Evolutionary conservation across 2,113 vertebrate species (phyloP), one percentile per base, ranked within the genome.

Genomic region (Lipophrys pholis): DNA sequence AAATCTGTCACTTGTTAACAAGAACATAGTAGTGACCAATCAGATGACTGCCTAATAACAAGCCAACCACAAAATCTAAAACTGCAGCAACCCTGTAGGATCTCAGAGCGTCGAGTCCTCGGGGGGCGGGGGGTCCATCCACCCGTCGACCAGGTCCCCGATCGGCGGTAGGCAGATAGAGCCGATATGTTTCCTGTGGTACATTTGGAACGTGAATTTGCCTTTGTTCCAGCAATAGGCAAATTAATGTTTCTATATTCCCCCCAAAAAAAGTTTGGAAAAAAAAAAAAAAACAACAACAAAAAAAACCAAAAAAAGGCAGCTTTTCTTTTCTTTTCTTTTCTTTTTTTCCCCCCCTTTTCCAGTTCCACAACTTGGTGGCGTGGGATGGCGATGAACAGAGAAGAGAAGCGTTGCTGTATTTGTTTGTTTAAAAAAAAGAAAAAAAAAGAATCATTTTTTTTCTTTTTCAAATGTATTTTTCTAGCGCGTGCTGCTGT

Each of bases 141-240:
- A 36, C 54, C 53, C 61, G 38, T 64, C 53, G 45, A 80, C 84
- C 87, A 82, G 75, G 56, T 81, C 70, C 43, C 86, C 69, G 73
- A 88, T 63, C 65, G 73, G 48, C 11, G 54, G 68, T 52, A 56
- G 80, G 85, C 75, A 72, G 73, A 73, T n/a, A 58, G 81, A 82
- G 81, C 79, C 85, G 87, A 95, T 95, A 96, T 95, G 94, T 90
- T 86, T 84, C 85, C 87, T 96, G 95, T 95, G 91, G 91, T 96
- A 97, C 97, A 96, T 97, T 98, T 99, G 98, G 98, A 97, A 99
- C 96, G 95, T 94, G 91, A 75, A 91, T 96, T 98, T 96, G 97
- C 97, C 98, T 97, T 98, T 99, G 97, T 96, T 99, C 97, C 98
- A 98, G 98, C 98, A 99, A 98, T 97, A 97, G 98, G 98, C 97